phyloP scores from a whole-genome alignment of 2,888 invertebrate genomes.

The Callyntrura guangdongensis region DNA sequence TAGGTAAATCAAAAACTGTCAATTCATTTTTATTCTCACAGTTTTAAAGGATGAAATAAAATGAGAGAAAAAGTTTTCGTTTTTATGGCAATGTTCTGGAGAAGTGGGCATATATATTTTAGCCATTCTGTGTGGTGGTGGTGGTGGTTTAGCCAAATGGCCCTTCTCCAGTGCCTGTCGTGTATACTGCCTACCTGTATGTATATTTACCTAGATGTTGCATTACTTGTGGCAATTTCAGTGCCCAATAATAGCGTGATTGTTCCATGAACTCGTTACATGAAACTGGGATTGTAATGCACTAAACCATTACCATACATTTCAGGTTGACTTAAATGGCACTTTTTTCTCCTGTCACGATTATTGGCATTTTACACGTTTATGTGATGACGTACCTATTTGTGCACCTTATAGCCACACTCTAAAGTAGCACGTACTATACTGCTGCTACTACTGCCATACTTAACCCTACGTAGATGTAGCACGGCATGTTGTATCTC shows the following conservation, averaged over 20 bases:
- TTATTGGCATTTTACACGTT: constrained; percentile 2
- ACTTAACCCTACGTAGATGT: no score
- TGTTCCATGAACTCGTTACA: constrained; percentile 14
- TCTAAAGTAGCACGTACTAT: no score
- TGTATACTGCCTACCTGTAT: no score
- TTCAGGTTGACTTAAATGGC: not conserved
- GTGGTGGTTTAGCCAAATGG: no score
- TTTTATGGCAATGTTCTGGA: constrained; percentile 42
- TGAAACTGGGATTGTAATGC: not conserved
- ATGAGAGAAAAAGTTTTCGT: not conserved
- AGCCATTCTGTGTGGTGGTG: no score
- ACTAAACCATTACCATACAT: not conserved
- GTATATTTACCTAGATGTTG: no score
- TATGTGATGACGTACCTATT: not conserved
- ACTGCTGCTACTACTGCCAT: no score
- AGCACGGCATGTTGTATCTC: not conserved
- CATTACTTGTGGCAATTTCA: not conserved
- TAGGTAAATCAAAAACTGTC: constrained; percentile 52
- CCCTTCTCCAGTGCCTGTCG: no score
- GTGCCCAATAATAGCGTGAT: not conserved
- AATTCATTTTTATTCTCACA: constrained; percentile 23
- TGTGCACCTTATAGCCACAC: not conserved
- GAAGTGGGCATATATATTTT: not conserved
- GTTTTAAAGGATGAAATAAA: not conserved
- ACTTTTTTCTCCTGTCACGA: not conserved